Evolutionary conservation across 1,140 invertebrate genomes (phyloP), one percentile per base, ranked within the genome.

Genomic region (Globodera rostochiensis): DNA sequence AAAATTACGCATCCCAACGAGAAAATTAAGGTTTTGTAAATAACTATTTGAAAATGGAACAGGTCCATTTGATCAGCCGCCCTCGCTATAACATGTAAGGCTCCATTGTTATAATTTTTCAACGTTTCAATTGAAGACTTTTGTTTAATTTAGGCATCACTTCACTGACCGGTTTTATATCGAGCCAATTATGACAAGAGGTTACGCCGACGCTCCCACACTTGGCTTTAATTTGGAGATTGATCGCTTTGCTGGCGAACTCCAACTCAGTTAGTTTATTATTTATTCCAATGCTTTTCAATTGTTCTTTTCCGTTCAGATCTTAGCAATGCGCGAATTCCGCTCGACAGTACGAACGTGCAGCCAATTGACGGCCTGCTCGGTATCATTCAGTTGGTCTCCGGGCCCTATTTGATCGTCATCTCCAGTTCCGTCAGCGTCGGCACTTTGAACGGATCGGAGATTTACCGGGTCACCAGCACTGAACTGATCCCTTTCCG

Each of bases 401-500:
- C 94, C 82, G 92, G 92, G 90, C 85, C 80, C 77, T 83, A 87
- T 71, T 81, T 99, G 25, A 92, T 98, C 80, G 93, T 98, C 0
- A 95, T 96, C 74, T 97, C 95, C 25, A 93, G 94, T 85, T 93
- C 94, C 79, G 92, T 93, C 86, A 93, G 94, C 90, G 92, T 98
- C 70, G 96, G 96, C 15, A 94, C 93, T 80, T 92, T 98, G 79
- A 94, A 94, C 89, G 94, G 94, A 1, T 93, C 96, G 86, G 92
- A 94, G 66, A 94, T 99, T 87, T 98, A 94, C 93, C 93, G 94
- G 87, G 91, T 98, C 79, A 93, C 92, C 11, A 93, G 93, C 67
- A 93, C 94, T 53, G 95, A 98, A 85, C 91, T 97, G 57, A 93
- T 98, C 84, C 94, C 95, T 0, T 98, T 95, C 91, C 92, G 94